Evolutionary conservation across 2,113 vertebrate genomes (phyloP), one percentile per base, ranked within the genome.

Genomic region (Macrotus californicus): DNA sequence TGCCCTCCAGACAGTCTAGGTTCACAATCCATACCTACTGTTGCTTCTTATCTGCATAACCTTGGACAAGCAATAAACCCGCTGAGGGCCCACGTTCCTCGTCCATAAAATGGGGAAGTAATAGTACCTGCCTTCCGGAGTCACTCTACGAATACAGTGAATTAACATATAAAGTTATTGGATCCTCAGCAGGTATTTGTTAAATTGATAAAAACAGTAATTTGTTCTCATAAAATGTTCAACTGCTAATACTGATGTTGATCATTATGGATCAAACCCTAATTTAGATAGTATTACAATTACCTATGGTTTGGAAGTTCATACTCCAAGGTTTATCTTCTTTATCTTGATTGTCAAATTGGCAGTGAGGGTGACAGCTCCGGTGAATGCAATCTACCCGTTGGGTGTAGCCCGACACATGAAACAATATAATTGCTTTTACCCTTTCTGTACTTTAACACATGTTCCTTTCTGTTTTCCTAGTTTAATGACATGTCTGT

Each of bases 141-240:
- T 22, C 64, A 6, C 16, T 12, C 15, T 54, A 67, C 66, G 7
- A 61, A 34, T 54, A 34, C 92, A 59, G 13, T 43, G 19, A 39
- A 41, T 64, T 79, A 73, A 59, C n/a, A 34, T 41, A 39, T 43
- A 67, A 66, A 61, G 6, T 41, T 64, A 26, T 8, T 54, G 22
- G 39, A 18, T 75, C 10, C 19, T 52, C 50, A 73, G 79, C 46
- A 59, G 36, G 15, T 66, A 22, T 34, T 67, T 69, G 6, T 46
- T 86, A 36, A 75, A 82, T 86, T 89, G 81, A 77, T 77, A 85
- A 90, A 73, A 52, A 59, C 3, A n/a, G 13, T 46, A 56, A 22
- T 87, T 76, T 85, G 24, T 61, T 89, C 95, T 91, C 64, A 59
- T 79, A 29, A 69, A 73, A 16, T 31, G 31, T 54, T 64, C 93